phyloP scores from a whole-genome alignment of 2,113 vertebrate genomes.

The Melanotaenia duboulayi region DNA sequence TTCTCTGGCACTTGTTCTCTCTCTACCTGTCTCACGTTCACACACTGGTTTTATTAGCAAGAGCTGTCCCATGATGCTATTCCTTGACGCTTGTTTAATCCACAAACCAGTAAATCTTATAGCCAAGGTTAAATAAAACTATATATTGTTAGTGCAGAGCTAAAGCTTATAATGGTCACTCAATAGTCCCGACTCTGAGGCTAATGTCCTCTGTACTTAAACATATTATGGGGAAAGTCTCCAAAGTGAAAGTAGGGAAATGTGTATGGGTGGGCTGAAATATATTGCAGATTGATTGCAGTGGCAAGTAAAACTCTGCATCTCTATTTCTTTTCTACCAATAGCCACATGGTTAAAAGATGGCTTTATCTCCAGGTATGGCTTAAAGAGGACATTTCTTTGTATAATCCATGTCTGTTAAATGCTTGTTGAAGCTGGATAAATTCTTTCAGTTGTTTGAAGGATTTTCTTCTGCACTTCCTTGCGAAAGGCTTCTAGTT shows the following conservation, averaged over 20 bases:
- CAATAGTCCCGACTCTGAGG: conserved; percentile 40
- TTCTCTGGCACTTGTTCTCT: conserved; percentile 50
- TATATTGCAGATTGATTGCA: conserved; percentile 23
- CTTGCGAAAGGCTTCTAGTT: background rate
- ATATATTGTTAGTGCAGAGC: conserved; percentile 40
- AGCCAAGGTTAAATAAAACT: conserved; percentile 73
- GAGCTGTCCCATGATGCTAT: conserved; percentile 65
- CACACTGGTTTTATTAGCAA: conserved; percentile 71
- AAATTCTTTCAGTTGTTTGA: background rate
- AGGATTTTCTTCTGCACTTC: background rate
- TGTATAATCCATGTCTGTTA: background rate
- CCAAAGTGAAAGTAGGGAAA: conserved; percentile 3
- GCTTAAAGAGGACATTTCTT: no score
- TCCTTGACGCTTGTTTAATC: conserved; percentile 74
- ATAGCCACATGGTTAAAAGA: no score
- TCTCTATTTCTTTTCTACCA: no score
- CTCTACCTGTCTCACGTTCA: conserved; percentile 54
- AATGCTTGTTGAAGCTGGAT: background rate
- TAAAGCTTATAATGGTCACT: conserved; percentile 57
- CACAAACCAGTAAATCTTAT: conserved; percentile 71
- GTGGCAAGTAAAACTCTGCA: background rate
- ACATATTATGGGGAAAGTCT: conserved; percentile 31
- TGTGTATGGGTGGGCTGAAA: background rate
- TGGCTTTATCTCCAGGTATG: no score
- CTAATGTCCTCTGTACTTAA: conserved; percentile 47